These are phyloP conservation scores for Calidris pugnax DNA, from an alignment of 2,113 vertebrate genomes.

Conservation along the genomic window DNA sequence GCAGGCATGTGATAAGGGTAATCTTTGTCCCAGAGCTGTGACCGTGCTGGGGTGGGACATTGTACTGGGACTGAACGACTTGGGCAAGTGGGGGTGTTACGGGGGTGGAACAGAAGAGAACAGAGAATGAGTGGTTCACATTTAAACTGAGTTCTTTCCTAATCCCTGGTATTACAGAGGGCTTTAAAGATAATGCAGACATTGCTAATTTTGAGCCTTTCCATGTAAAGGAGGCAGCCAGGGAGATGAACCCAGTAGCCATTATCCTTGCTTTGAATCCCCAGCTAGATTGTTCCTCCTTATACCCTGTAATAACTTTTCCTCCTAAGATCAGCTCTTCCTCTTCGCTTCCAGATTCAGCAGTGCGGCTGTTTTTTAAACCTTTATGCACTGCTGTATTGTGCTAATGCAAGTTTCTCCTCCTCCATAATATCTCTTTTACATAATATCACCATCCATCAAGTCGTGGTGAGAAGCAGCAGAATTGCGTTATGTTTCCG, in stretches of 20 bases:
- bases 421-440: neutral
- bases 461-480: neutral
- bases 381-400: neutral
- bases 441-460: neutral
- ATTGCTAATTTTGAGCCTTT: neutral
- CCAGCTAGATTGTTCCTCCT: neutral
- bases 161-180: neutral
- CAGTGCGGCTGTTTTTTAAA: neutral
- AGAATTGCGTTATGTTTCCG: neutral
- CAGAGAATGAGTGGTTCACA: neutral
- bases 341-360: neutral
- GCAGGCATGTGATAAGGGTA: neutral
- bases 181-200: neutral
- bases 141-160: neutral
- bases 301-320: neutral
- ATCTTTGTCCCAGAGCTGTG: neutral
- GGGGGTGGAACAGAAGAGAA: rapidly evolving
- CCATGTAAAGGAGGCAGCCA: neutral
- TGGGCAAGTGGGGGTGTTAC: rapidly evolving
- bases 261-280: neutral
- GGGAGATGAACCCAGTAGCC: neutral
- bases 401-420: neutral
- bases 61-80: neutral
- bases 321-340: neutral
- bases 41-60: neutral